Conservation (phyloP, 2,888 invertebrate species). For the Stegophylla sp. region DNA sequence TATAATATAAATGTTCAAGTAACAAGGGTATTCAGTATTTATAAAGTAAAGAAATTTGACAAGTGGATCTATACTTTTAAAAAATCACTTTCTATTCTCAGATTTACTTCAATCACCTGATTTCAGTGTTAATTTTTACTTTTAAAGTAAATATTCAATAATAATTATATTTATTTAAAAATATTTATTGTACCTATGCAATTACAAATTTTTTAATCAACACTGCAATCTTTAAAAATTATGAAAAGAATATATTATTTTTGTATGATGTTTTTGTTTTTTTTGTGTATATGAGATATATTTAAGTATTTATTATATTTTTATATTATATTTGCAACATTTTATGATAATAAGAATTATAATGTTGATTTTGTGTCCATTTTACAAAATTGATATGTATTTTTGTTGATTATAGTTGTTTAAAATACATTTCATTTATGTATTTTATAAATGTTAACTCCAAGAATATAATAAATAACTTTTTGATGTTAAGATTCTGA, state of each 20-base stretch:
- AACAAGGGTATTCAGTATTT: too few relatives aligned
- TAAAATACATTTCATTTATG: not conserved
- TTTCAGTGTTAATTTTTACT: not conserved
- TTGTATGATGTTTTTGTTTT: constrained; percentile 1
- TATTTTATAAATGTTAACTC: constrained; percentile 3
- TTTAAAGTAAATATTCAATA: not conserved
- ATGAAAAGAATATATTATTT: not conserved
- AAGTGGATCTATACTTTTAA: too few relatives aligned
- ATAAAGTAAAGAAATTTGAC: too few relatives aligned
- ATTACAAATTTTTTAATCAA: constrained; percentile 23
- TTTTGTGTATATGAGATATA: not conserved
- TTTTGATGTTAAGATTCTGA: not conserved
- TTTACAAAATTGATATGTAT: constrained; percentile 42
- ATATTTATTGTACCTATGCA: too few relatives aligned
- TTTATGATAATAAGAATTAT: not conserved
- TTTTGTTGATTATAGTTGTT: not conserved
- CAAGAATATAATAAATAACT: constrained; percentile 3
- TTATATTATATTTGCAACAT: constrained; percentile 4
- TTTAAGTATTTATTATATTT: not conserved
- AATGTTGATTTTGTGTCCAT: constrained; percentile 27
- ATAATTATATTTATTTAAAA: too few relatives aligned
- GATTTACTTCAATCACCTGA: too few relatives aligned
- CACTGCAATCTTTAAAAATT: constrained; percentile 13
- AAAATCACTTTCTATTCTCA: too few relatives aligned
- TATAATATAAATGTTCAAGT: too few relatives aligned